Conservation (phyloP, 2,113 vertebrate species). For the Noturus placidus region DNA sequence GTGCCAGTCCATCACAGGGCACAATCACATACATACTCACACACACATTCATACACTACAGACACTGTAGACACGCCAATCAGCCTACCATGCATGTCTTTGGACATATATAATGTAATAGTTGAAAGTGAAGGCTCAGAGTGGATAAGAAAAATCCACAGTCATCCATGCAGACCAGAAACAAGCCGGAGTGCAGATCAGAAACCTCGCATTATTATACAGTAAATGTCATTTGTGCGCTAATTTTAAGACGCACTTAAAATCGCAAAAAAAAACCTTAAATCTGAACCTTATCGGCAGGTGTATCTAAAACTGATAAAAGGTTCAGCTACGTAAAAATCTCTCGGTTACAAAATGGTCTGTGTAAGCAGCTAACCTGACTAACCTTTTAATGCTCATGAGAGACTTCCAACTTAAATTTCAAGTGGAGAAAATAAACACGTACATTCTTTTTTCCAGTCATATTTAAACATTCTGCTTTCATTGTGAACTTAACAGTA, state of each 20-base stretch:
- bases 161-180: background rate
- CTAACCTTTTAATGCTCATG: background rate
- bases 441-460: background rate
- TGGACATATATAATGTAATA: background rate
- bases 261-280: background rate
- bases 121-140: slow-evolving; percentile 1
- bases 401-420: background rate
- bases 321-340: background rate
- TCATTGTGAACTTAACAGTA: background rate
- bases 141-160: background rate
- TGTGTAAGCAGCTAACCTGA: background rate
- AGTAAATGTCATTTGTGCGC: background rate
- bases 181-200: background rate
- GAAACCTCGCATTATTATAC: background rate
- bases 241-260: background rate
- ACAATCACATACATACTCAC: no score
- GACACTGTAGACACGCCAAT: no score
- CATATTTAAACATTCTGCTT: background rate
- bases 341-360: background rate
- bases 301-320: background rate
- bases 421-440: background rate
- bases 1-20: no score
- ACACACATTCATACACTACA: no score
- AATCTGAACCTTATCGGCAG: background rate
- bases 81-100: no score